phyloP scores from a whole-genome alignment of 2,797 vertebrate species.

The Hypotaenidia okinawae region DNA sequence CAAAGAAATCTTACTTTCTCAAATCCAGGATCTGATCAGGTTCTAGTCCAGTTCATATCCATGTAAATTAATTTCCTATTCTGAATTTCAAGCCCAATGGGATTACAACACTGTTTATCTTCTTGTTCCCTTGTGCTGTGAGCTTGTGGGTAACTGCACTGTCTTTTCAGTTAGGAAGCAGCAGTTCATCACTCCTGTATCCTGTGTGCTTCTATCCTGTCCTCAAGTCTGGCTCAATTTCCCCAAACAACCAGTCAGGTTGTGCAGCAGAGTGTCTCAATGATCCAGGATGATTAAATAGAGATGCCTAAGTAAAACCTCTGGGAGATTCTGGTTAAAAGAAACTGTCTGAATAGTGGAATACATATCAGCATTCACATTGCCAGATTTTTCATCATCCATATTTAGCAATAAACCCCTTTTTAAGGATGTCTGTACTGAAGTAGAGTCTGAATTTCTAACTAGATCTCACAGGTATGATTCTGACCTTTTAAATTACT shows the following conservation, averaged over 20 bases:
- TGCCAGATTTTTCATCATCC: neutral
- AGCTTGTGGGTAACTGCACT: neutral
- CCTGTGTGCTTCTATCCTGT: rapidly evolving
- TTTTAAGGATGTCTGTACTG: neutral
- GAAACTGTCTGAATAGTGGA: neutral
- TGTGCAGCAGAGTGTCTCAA: neutral
- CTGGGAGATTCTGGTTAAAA: neutral
- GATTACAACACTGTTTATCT: neutral
- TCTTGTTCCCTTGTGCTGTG: neutral
- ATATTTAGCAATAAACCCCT: neutral
- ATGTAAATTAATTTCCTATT: neutral
- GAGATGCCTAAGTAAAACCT: neutral
- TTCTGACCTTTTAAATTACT: neutral
- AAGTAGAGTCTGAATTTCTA: neutral
- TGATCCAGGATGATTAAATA: neutral
- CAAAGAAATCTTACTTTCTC: neutral
- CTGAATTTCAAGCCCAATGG: neutral
- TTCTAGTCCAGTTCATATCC: neutral
- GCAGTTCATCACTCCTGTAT: rapidly evolving
- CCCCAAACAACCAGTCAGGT: neutral
- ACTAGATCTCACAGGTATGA: neutral
- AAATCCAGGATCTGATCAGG: neutral
- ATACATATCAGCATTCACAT: neutral
- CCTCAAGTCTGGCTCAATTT: neutral
- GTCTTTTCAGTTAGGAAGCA: neutral